Evolutionary conservation across 1,140 invertebrate genomes (phyloP).

Genomic region (Eueides isabella): DNA sequence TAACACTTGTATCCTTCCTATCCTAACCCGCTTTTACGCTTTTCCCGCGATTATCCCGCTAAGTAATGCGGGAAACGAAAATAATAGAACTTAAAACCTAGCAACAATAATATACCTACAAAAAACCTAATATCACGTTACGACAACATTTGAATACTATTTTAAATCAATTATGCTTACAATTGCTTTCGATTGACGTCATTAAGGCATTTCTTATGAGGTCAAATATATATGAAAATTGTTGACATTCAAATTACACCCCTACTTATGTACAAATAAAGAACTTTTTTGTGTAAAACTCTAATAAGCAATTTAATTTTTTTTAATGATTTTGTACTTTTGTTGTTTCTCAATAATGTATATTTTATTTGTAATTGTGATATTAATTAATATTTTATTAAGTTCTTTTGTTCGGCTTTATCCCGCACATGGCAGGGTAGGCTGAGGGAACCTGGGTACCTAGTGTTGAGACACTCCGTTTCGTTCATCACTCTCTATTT

Average conservation of each 20-base stretch:
- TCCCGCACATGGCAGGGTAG: too few relatives aligned
- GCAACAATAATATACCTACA: neutral
- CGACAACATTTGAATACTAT: neutral
- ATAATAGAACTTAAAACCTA: neutral
- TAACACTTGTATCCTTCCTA: neutral
- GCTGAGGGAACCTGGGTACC: neutral
- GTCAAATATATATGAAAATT: slow-evolving; percentile 9
- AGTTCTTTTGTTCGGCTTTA: too few relatives aligned
- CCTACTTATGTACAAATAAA: neutral
- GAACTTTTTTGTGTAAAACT: neutral
- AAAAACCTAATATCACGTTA: neutral
- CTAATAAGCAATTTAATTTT: neutral
- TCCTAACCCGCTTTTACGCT: too few relatives aligned
- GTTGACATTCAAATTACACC: neutral
- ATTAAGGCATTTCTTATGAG: slow-evolving; percentile 22
- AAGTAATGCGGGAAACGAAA: neutral
- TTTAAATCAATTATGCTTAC: slow-evolving; percentile 30
- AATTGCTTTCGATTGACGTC: slow-evolving; percentile 26
- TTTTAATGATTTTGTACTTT: slow-evolving; percentile 1
- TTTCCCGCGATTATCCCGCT: too few relatives aligned
- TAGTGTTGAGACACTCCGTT: neutral
- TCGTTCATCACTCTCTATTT: too few relatives aligned
- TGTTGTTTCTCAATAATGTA: neutral
- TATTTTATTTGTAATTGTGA: neutral
- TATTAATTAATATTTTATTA: neutral